Base-by-base conservation (phyloP, 2,113 vertebrate species). In the Telmatochromis sp. region DNA sequence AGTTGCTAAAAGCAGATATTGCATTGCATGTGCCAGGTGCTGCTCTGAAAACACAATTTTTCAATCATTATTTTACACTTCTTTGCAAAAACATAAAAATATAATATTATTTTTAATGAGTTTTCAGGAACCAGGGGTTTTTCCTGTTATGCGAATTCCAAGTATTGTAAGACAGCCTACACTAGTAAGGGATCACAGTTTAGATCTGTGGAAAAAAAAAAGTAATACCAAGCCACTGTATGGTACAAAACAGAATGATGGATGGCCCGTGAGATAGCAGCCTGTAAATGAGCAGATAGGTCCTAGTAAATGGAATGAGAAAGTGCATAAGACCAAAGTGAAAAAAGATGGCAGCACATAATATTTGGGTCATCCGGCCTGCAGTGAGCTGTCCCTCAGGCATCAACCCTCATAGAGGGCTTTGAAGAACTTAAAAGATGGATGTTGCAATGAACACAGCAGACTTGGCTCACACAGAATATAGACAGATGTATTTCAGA, bases 381-480 rank as follows among this genome's bases (percentile, higher is more conserved):
- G 87, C 87, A 91, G 93, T 89, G 93, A 91, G 88, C 81, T 73
- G 88, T 94, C 94, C 94, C 95, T 73, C 68, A 89, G 94, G 91
- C 90, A 87, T 63, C 54, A 75, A 81, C 84, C 87, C 93, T 82
- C 91, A 92, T 87, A 54, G 84, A 88, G 93, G 89, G 92, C 95
- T 96, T 91, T 95, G 94, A 95, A 94, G 91, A 90, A 91, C 92
- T 95, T 94, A 94, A 95, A 95, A 95, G 95, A 92, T 91, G 90
- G 93, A 94, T 95, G 95, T 95, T 83, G 94, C 93, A 93, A 92
- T 88, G 92, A 94, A 93, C 93, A 85, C 91, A 83, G 89, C 90
- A 91, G 86, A 87, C 90, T 92, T 92, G 92, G 92, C 86, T 92
- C 92, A 92, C 90, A 86, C 75, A 47, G 90, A 94, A 93, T 92